phyloP scores from a whole-genome alignment of 2,888 invertebrate species.

The Drosophila trichaetosa region DNA sequence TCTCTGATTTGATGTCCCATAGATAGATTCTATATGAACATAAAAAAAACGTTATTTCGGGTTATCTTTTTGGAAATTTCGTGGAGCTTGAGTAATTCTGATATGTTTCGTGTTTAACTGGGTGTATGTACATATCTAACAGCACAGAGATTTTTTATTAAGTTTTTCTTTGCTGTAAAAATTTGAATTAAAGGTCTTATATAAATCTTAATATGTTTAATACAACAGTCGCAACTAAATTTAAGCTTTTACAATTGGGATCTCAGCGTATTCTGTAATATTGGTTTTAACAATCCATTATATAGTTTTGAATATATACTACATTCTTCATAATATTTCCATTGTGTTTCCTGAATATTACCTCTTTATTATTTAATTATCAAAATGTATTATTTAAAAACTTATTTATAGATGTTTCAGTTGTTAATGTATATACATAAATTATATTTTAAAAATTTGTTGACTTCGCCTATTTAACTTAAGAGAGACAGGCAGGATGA shows the following conservation, averaged over 20 bases:
- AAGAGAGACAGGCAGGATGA: no score
- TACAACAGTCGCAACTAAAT: no score
- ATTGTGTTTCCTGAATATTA: background rate
- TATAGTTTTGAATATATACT: background rate
- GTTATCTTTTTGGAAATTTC: background rate
- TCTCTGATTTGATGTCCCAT: background rate
- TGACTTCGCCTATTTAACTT: no score
- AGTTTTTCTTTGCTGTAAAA: no score
- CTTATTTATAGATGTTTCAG: no score
- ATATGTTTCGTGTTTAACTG: background rate
- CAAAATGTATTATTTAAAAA: no score
- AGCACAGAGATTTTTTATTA: no score
- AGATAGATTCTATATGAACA: background rate
- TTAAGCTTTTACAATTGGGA: background rate
- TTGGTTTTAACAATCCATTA: background rate
- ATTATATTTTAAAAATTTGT: no score
- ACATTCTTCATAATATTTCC: background rate
- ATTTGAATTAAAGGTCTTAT: background rate
- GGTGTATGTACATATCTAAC: background rate
- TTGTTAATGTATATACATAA: no score
- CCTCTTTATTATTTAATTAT: no score
- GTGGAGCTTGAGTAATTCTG: background rate
- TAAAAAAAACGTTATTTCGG: background rate
- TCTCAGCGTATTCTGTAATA: background rate
- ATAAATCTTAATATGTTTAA: background rate